These are phyloP conservation scores for Drosophila tani DNA, from an alignment of 1,140 invertebrate species.

Conservation along the genomic window DNA sequence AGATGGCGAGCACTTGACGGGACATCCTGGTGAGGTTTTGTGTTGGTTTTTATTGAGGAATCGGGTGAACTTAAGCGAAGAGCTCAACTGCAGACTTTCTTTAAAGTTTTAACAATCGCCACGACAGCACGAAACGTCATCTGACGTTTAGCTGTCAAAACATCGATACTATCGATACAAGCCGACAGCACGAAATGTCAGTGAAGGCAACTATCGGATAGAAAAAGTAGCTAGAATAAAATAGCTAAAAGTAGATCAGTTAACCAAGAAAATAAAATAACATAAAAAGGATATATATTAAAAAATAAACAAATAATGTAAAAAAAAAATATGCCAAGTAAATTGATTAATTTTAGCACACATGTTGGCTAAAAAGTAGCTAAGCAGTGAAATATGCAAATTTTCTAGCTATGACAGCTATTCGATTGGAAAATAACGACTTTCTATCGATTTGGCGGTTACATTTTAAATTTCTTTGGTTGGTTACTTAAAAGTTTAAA, in stretches of 20 bases:
- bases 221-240: too few species aligned
- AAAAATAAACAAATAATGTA: too few species aligned
- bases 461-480: not conserved
- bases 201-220: too few species aligned
- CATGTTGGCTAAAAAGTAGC: too few species aligned
- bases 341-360: not conserved
- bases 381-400: not conserved
- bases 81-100: constrained; percentile 20
- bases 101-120: constrained; percentile 39
- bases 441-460: not conserved
- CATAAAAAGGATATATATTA: too few species aligned
- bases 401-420: not conserved
- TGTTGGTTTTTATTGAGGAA: constrained; percentile 53
- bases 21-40: constrained; percentile 46
- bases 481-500: too few species aligned
- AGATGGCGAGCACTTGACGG: constrained; percentile 56
- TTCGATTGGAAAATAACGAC: not conserved
- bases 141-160: constrained; percentile 47
- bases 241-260: too few species aligned
- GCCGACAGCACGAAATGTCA: too few species aligned
- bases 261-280: too few species aligned
- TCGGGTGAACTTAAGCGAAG: not conserved
- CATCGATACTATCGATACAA: not conserved
- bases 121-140: constrained; percentile 69
- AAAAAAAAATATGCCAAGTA: too few species aligned